A percentile compares a stretch with the other conserved stretches of the same genome.
phyloP scores from a whole-genome alignment of 2,797 vertebrate species.

The Sebastes minor region DNA sequence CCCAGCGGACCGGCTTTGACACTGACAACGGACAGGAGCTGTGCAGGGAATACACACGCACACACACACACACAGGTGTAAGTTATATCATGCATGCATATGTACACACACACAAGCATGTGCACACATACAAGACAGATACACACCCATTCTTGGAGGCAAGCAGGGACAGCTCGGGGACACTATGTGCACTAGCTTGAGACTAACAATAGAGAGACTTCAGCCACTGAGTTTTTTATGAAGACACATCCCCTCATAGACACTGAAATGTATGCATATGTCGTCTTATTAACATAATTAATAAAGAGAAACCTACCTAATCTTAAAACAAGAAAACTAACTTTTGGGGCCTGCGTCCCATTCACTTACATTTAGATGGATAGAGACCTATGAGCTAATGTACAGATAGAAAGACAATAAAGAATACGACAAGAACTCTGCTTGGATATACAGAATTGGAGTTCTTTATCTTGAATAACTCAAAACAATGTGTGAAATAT shows the following conservation, averaged over 20 bases:
- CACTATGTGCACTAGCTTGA: constrained; percentile 19
- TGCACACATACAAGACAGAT: constrained; percentile 37
- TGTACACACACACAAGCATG: constrained; percentile 21
- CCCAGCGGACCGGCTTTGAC: constrained; percentile 73
- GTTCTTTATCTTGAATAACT: not conserved
- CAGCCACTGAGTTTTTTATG: not conserved
- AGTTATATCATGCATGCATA: constrained; percentile 22
- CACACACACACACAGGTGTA: constrained; percentile 45
- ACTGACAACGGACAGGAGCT: constrained; percentile 73
- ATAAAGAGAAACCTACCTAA: not conserved
- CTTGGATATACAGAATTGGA: not conserved
- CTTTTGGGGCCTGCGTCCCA: not conserved
- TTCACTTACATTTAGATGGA: not conserved
- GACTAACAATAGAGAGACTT: constrained; percentile 29
- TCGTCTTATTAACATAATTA: not conserved
- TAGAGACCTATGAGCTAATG: not conserved
- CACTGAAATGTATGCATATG: not conserved
- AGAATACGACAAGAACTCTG: not conserved
- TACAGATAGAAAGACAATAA: not conserved
- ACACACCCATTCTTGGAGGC: constrained; percentile 42
- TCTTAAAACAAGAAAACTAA: not conserved
- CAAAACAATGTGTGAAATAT: not conserved
- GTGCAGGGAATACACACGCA: constrained; percentile 65
- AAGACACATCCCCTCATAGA: not conserved
- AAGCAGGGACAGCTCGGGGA: constrained; percentile 30